Conservation (phyloP, 2,888 invertebrate species). For the Brachyptera putata region DNA sequence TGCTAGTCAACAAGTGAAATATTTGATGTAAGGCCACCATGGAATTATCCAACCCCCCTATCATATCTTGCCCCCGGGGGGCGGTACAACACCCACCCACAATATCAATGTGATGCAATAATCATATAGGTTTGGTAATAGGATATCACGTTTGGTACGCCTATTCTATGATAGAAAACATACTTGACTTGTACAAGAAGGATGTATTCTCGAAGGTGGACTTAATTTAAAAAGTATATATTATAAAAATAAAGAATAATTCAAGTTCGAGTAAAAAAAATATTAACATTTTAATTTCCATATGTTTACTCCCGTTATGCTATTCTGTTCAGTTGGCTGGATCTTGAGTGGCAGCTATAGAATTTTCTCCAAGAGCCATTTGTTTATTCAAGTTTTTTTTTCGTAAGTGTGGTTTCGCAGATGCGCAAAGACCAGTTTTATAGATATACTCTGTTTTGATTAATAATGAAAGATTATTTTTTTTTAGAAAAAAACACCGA, state of each 20-base stretch:
- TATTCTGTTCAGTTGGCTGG: not conserved
- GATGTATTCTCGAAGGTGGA: not conserved
- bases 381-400: not conserved
- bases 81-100: slow-evolving; percentile 13
- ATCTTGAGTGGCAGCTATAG: not conserved
- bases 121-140: slow-evolving; percentile 22
- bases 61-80: slow-evolving; percentile 1
- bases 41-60: not conserved
- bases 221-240: not conserved
- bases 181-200: slow-evolving; percentile 13
- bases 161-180: not conserved
- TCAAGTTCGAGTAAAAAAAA: not conserved
- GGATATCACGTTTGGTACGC: slow-evolving; percentile 4
- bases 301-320: not conserved
- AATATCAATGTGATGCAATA: slow-evolving; percentile 20
- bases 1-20: too few relatives aligned
- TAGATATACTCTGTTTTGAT: too few relatives aligned
- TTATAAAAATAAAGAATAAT: not conserved
- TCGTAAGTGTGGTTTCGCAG: not conserved
- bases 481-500: too few relatives aligned
- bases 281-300: not conserved
- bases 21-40: too few relatives aligned
- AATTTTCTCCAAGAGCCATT: not conserved
- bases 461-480: too few relatives aligned
- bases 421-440: too few relatives aligned